phyloP scores from a whole-genome alignment of 2,113 vertebrate genomes.

The Sakesphorus luctuosus region DNA sequence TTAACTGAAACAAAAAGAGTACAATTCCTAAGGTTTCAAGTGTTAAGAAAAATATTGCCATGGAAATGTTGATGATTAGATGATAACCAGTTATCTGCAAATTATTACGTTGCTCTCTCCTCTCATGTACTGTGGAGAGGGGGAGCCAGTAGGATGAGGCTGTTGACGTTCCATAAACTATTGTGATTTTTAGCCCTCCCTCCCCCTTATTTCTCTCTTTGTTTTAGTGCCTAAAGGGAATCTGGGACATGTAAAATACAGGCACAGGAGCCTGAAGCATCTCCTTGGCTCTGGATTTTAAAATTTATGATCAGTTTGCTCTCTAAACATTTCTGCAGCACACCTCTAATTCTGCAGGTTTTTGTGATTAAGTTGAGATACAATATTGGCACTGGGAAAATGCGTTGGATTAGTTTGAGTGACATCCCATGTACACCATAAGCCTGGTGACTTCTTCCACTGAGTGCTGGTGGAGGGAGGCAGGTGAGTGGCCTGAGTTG shows the following conservation, averaged over 20 bases:
- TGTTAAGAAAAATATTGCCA: neutral
- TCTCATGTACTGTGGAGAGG: rapidly evolving
- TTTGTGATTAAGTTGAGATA: neutral
- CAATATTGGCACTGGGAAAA: neutral
- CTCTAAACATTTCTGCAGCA: neutral
- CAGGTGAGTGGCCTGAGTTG: neutral
- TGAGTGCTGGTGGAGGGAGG: neutral
- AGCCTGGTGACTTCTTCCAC: neutral
- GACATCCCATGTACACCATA: neutral
- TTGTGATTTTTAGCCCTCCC: neutral
- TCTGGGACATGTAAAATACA: neutral
- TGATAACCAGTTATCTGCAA: neutral
- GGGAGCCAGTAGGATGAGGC: neutral
- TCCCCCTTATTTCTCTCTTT: neutral
- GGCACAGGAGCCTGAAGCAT: neutral
- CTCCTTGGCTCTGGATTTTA: neutral
- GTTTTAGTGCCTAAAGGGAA: neutral
- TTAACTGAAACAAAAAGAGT: neutral
- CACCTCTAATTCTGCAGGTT: neutral
- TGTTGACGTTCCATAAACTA: neutral
- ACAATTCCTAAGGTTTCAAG: neutral
- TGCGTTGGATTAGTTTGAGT: neutral
- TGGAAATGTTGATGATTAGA: neutral
- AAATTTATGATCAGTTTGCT: neutral
- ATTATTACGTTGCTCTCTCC: neutral